These are phyloP conservation scores for Melipona beecheii DNA, from an alignment of 2,888 invertebrate genomes.

Conservation along the genomic window DNA sequence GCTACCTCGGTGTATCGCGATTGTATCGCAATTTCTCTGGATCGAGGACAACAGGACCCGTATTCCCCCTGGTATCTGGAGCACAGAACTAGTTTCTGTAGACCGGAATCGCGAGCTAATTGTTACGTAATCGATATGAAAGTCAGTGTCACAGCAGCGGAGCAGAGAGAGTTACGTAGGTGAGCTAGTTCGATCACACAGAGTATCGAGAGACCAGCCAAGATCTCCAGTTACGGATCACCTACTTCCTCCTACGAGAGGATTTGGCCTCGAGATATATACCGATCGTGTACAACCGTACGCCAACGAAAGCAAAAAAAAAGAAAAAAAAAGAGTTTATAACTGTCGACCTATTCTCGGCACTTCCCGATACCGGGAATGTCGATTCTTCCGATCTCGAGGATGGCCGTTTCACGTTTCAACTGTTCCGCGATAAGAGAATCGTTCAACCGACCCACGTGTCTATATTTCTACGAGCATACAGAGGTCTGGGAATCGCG, in stretches of 20 bases:
- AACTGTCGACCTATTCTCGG: not conserved
- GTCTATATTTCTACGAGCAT: too few species aligned
- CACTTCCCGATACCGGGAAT: not conserved
- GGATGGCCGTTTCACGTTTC: not conserved
- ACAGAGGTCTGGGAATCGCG: too few species aligned
- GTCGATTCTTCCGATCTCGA: not conserved
- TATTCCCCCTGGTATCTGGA: constrained; percentile 15
- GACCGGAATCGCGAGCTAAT: constrained; percentile 37
- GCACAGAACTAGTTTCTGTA: constrained; percentile 39
- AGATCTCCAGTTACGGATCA: constrained; percentile 42
- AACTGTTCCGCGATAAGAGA: not conserved
- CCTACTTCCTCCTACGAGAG: constrained; percentile 24
- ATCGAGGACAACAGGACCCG: constrained; percentile 18
- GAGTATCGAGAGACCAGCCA: not conserved
- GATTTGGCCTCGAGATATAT: not conserved
- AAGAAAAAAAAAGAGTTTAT: not conserved
- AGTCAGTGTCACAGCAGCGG: constrained; percentile 63
- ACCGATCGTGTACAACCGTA: constrained; percentile 12
- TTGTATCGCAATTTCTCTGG: constrained; percentile 30
- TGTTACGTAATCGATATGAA: constrained; percentile 62
- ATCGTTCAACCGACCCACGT: not conserved
- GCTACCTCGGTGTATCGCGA: not conserved
- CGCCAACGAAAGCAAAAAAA: not conserved
- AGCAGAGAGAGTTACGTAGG: constrained; percentile 31
- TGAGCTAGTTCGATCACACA: not conserved